Percentiles rank a stretch among this genome's conserved stretches.
Evolutionary conservation across 1,140 invertebrate species (phyloP).

Genomic region (Lepidurus couesii): DNA sequence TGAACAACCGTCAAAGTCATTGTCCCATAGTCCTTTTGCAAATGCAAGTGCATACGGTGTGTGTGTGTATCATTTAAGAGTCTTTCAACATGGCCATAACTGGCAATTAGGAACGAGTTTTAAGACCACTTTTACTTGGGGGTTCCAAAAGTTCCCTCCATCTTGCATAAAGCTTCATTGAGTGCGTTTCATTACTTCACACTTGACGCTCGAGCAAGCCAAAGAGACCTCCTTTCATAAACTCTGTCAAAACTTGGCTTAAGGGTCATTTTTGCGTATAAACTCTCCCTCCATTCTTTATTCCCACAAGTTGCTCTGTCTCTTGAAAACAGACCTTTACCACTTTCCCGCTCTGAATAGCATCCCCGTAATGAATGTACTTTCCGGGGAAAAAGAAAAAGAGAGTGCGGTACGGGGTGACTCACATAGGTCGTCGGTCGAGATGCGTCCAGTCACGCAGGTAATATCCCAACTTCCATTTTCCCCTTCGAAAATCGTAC

Average conservation of each 20-base stretch:
- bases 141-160: background rate
- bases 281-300: background rate
- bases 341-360: background rate
- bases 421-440: background rate
- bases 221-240: background rate
- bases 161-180: constrained; percentile 19
- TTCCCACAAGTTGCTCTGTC: background rate
- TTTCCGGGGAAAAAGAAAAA: background rate
- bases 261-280: background rate
- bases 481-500: background rate
- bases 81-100: background rate
- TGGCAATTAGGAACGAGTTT: constrained; percentile 15
- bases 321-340: constrained; percentile 11
- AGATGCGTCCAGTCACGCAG: background rate
- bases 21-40: background rate
- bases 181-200: constrained; percentile 18
- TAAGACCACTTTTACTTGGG: background rate
- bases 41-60: background rate
- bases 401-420: background rate
- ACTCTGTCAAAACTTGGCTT: background rate
- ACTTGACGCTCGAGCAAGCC: constrained; percentile 2
- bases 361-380: background rate
- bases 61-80: constrained; percentile 10
- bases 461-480: background rate
- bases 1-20: background rate